Evolutionary conservation across 2,113 vertebrate genomes (phyloP).

Genomic region (Asarcornis scutulata): DNA sequence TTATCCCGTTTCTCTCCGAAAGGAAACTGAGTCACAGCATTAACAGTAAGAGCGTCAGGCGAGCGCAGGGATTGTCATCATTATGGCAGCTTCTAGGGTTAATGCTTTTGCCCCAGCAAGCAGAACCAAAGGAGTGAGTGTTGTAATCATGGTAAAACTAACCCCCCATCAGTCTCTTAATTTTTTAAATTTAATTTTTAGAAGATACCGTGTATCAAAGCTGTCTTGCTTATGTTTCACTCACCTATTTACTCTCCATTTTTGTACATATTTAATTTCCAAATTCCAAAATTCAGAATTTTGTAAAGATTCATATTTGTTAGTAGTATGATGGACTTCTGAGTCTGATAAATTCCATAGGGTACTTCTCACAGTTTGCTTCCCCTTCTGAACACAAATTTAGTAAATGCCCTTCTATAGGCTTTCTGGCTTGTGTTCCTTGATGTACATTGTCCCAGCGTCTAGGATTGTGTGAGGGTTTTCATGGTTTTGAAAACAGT

Average conservation of each 20-base stretch:
- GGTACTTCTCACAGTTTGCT: background rate
- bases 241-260: background rate
- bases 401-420: background rate
- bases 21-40: background rate
- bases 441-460: background rate
- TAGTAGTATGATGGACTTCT: background rate
- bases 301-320: background rate
- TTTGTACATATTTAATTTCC: background rate
- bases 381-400: background rate
- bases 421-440: background rate
- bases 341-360: background rate
- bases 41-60: background rate
- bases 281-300: background rate
- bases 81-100: background rate
- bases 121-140: background rate
- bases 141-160: background rate
- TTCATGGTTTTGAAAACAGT: background rate
- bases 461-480: background rate
- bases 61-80: fast-evolving
- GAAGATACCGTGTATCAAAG: background rate
- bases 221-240: background rate
- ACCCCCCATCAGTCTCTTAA: too few species aligned
- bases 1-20: background rate
- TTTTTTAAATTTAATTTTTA: background rate
- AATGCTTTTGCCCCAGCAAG: fast-evolving